Percentiles rank a stretch among this genome's conserved stretches.
These are phyloP conservation scores for Lonchura striata DNA, from an alignment of 2,113 vertebrate species.

Conservation along the genomic window DNA sequence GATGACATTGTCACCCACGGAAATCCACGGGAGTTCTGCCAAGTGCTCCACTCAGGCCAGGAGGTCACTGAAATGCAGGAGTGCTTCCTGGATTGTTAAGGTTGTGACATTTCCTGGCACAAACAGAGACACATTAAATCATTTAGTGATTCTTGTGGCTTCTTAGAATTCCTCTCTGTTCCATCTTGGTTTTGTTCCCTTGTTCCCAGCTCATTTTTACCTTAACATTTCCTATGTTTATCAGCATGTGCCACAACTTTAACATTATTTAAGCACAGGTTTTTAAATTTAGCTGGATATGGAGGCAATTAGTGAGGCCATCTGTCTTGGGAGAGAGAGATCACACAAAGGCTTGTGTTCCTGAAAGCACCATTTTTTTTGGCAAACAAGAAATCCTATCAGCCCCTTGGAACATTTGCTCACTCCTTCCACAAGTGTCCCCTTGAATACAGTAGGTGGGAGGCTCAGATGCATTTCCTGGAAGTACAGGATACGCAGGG, in stretches of 20 bases:
- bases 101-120: background rate
- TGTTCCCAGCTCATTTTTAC: background rate
- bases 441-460: conserved; percentile 36
- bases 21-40: background rate
- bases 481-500: conserved; percentile 14
- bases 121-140: background rate
- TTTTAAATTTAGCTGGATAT: conserved; percentile 77
- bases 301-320: conserved; percentile 82
- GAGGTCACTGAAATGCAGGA: background rate
- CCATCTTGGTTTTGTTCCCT: background rate
- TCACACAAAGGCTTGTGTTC: conserved; percentile 63
- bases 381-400: conserved; percentile 62
- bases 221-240: conserved; percentile 41
- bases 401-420: background rate
- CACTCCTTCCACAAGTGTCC: conserved; percentile 20
- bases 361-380: conserved; percentile 57
- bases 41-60: background rate
- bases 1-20: background rate
- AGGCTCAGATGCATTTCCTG: conserved; percentile 39
- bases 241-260: conserved; percentile 52
- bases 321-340: conserved; percentile 77
- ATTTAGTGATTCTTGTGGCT: background rate
- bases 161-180: background rate
- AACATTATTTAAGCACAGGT: conserved; percentile 71
- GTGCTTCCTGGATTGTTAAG: background rate